Evolutionary conservation across 2,113 vertebrate species (phyloP).

Genomic region (Scytalopus superciliaris): DNA sequence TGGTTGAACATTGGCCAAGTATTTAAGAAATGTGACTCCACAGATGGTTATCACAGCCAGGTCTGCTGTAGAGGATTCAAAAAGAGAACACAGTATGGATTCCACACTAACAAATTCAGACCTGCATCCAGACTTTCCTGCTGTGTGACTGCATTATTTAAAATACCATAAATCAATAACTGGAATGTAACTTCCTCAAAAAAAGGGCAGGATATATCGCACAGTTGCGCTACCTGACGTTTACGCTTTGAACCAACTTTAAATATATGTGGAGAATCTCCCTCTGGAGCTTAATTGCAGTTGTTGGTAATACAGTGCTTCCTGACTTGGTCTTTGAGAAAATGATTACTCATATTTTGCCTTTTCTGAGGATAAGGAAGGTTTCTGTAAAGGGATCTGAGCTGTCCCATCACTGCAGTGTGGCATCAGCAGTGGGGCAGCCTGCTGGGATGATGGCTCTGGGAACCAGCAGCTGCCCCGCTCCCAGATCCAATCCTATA

Average conservation of each 20-base stretch:
- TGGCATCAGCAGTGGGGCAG: neutral
- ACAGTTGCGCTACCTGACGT: fast-evolving
- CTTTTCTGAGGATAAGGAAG: neutral
- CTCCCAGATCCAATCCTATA: neutral
- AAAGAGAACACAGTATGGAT: neutral
- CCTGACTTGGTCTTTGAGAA: neutral
- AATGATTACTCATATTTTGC: fast-evolving
- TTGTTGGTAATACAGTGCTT: neutral
- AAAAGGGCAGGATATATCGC: neutral
- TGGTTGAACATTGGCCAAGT: neutral
- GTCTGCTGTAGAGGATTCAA: neutral
- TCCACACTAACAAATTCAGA: neutral
- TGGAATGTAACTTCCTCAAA: neutral
- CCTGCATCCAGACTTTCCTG: neutral
- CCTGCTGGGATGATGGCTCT: neutral
- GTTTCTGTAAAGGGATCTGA: neutral
- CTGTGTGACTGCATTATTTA: neutral
- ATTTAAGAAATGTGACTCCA: neutral
- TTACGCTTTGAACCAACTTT: neutral
- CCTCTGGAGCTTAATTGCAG: neutral
- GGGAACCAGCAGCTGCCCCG: neutral
- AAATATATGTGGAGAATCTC: neutral
- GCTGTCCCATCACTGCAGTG: neutral
- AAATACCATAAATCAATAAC: neutral
- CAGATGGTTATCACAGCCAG: neutral